Base-by-base conservation (phyloP, 30 jellyfish, hydroid and myxozoan species). In the Morbakka virulenta region DNA sequence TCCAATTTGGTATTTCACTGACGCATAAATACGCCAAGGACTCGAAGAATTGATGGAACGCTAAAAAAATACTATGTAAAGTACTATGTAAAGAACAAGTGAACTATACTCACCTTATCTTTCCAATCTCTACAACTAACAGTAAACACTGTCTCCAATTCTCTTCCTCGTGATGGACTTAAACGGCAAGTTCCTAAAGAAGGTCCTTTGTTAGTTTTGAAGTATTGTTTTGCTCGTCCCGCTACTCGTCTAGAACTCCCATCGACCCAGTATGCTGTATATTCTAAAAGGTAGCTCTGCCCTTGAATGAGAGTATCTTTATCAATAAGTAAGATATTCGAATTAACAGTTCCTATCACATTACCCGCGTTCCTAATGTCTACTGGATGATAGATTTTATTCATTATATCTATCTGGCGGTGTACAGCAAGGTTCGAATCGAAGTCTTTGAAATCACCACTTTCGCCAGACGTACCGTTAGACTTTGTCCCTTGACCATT, bases 131-230 rank as follows among this genome's bases (percentile, higher is more conserved):
- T 48, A 30, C 94, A 82, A 0, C 35, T 34, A 69, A 82, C 65
- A 20, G 49, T 9, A 50, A 82, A 82, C 21, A 9, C 48, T 0
- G 86, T 82, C 21, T 41, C 28, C 1, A 72, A 17, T 50, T 82
- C 94, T 22, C 27, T 24, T 20, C 94, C 94, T 21, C n/a, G 22
- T 2, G 25, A 63, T 0, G 94, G 94, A 11, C 64, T 3, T 21
- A 82, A 35, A 23, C 14, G 35, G 47, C 94, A 82, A 0, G 86
- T 52, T 12, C 94, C 94, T 14, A 50, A 76, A 52, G 23, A 82
- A 2, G 94, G 94, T 28, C 94, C 94, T 0, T 76, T 82, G 28
- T 82, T 82, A 28, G 94, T 82, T 2, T 36, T 22, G 69, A 82
- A 82, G 51, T 35, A 82, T 25, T 50, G 21, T 34, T 67, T 69